phyloP scores from a whole-genome alignment of 2,888 invertebrate genomes.

The Orgyia antiqua region DNA sequence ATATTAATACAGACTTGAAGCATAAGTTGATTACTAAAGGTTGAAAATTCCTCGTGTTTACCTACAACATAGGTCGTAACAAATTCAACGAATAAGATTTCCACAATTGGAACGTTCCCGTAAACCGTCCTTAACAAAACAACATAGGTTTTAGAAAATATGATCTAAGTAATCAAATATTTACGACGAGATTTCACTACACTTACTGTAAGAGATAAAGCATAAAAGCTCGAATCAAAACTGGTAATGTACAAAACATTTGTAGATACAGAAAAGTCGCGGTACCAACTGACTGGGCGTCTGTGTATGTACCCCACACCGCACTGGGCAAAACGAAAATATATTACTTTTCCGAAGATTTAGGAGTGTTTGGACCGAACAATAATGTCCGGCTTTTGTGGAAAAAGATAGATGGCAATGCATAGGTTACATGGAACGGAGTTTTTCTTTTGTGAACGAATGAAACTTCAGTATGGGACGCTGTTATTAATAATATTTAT shows the following conservation, averaged over 20 bases:
- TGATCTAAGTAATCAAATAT: conserved; percentile 44
- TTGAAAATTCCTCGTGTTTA: too few species aligned
- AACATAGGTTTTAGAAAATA: conserved; percentile 46
- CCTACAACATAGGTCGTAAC: conserved; percentile 23
- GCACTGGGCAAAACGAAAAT: conserved; percentile 77
- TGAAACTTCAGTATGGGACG: conserved; percentile 63
- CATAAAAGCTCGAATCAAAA: conserved; percentile 32
- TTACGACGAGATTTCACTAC: conserved; percentile 51
- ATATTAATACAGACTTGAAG: conserved; percentile 11
- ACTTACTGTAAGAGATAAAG: conserved; percentile 25
- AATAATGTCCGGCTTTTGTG: conserved; percentile 80
- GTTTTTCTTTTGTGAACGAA: conserved; percentile 74
- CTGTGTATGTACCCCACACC: conserved; percentile 57
- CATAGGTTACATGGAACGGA: conserved; percentile 72
- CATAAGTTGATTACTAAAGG: conserved; percentile 14
- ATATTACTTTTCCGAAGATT: conserved; percentile 79
- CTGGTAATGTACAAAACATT: conserved; percentile 71
- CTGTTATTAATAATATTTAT: conserved; percentile 74
- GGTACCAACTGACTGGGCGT: conserved; percentile 38
- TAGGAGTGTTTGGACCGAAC: conserved; percentile 79
- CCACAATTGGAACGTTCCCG: conserved; percentile 45
- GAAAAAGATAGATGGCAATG: conserved; percentile 78
- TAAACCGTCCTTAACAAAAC: conserved; percentile 49
- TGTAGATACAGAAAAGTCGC: conserved; percentile 70
- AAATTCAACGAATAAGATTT: conserved; percentile 23